A percentile compares a stretch with the other conserved stretches of the same genome.
phyloP scores from a whole-genome alignment of 1,140 invertebrate genomes.

The Drosophila asahinai region DNA sequence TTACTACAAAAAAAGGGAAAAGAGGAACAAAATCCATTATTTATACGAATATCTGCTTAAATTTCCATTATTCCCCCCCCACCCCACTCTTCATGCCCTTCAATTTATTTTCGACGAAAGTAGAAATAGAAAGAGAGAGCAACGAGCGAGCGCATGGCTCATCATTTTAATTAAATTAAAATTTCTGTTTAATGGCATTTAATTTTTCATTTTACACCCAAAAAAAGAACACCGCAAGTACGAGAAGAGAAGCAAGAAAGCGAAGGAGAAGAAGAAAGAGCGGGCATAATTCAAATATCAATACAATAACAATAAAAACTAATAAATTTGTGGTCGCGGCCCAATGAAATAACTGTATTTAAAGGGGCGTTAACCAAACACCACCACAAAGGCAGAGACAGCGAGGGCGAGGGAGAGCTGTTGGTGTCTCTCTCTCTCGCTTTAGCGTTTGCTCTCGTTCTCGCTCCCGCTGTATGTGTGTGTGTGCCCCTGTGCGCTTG shows the following conservation, averaged over 20 bases:
- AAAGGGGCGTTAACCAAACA: slow-evolving; percentile 84
- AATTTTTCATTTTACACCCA: slow-evolving; percentile 32
- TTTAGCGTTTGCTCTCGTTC: neutral
- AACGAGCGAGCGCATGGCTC: slow-evolving; percentile 15
- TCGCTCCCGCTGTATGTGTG: neutral
- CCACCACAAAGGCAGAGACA: slow-evolving; percentile 59
- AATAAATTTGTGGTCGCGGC: slow-evolving; percentile 83
- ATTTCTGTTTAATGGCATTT: slow-evolving; percentile 52
- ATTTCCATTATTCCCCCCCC: slow-evolving; percentile 25
- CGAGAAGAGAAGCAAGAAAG: slow-evolving; percentile 7
- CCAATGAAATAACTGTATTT: slow-evolving; percentile 85
- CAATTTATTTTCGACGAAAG: slow-evolving; percentile 33
- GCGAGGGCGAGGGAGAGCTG: slow-evolving; percentile 20
- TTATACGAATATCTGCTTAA: slow-evolving; percentile 39
- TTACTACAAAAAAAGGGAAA: neutral
- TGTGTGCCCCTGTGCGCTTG: slow-evolving; percentile 12
- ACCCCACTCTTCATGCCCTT: slow-evolving; percentile 3
- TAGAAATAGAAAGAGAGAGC: slow-evolving; percentile 11
- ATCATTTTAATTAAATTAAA: slow-evolving; percentile 53
- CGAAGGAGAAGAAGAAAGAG: slow-evolving; percentile 3
- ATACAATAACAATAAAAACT: slow-evolving; percentile 81
- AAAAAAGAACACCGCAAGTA: neutral
- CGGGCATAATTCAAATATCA: slow-evolving; percentile 73
- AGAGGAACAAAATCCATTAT: slow-evolving; percentile 20
- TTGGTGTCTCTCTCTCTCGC: slow-evolving; percentile 1